Base-by-base conservation (phyloP, 64 coral and sea anemone species). In the Montipora cactus region DNA sequence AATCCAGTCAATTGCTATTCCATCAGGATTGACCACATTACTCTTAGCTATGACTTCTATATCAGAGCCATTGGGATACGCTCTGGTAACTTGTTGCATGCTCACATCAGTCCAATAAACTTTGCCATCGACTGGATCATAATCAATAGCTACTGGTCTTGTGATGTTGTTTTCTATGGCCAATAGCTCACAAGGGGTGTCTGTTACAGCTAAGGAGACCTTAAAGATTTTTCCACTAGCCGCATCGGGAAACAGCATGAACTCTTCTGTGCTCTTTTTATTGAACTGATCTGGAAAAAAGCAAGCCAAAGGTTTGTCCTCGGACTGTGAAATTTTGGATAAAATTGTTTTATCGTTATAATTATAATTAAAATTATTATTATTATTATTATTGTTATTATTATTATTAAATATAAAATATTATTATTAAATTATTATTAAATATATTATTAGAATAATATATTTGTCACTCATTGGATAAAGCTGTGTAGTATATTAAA, bases 101-200 rank as follows among this genome's bases (percentile, higher is more conserved):
- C 88, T 76, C 19, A 77, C 69, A 64, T 96, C 95, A 47, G 90
- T 93, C 95, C 95, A 96, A n/a, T 96, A 96, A 20, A 96, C 55
- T 64, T 77, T 80, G 20, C 44, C 76, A 10, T 89, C 90, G 16
- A 96, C 66, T 5, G 95, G 84, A 84, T 89, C 90, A 57, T 75
- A 94, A 28, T 94, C 93, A 22, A 94, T 87, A 44, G 87, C 93
- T 74, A 94, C 70, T 4, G 93, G 87, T 83, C 79, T 89, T 5
- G 81, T 67, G 23, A 84, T 68, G 58, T 84, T 84, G 62, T 14
- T 67, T 67, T 4, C 10, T 67, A 67, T 67, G 62, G 62, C 12
- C 62, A 67, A 18, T 4, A 14, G 62, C 15, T 67, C 62, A 14
- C 62, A 67, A 4, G 62, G 62, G 15, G 62, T 4, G 62, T 67